Percentiles rank a stretch among this genome's conserved stretches.
These are phyloP conservation scores for Gryllus longicercus DNA, from an alignment of 2,888 invertebrate genomes.

Conservation along the genomic window DNA sequence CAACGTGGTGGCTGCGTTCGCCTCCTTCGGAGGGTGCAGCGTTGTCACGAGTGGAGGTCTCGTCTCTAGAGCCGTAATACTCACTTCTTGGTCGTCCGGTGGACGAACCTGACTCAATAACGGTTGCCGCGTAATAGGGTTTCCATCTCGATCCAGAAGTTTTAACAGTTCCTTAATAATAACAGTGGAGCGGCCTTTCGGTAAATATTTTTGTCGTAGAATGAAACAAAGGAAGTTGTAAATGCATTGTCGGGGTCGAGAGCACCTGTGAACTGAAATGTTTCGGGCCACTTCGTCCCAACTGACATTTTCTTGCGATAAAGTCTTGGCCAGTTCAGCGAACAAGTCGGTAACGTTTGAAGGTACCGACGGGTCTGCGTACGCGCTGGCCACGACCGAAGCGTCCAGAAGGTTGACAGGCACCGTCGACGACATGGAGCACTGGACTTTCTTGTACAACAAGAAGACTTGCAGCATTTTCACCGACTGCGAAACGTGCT, in stretches of 20 bases:
- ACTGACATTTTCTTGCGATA: neutral
- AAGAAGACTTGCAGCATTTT: neutral
- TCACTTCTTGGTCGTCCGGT: neutral
- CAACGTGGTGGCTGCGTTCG: no score
- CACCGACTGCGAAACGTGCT: neutral
- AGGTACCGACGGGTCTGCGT: neutral
- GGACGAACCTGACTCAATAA: neutral
- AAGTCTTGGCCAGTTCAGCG: neutral
- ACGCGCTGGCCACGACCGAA: neutral
- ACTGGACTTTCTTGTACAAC: neutral
- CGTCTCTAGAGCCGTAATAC: neutral
- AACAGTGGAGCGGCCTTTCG: neutral
- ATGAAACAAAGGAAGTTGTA: neutral
- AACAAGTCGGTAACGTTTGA: neutral
- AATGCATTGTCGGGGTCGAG: neutral
- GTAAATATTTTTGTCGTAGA: neutral
- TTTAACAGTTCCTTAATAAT: neutral
- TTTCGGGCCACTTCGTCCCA: neutral
- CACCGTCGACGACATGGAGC: neutral
- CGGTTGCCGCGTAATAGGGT: neutral
- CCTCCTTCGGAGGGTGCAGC: no score
- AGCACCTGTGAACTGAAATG: neutral
- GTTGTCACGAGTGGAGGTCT: neutral
- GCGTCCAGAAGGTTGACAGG: neutral
- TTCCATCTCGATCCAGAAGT: constrained; percentile 1